phyloP scores from a whole-genome alignment of 2,797 vertebrate species.

The Helarctos malayanus region DNA sequence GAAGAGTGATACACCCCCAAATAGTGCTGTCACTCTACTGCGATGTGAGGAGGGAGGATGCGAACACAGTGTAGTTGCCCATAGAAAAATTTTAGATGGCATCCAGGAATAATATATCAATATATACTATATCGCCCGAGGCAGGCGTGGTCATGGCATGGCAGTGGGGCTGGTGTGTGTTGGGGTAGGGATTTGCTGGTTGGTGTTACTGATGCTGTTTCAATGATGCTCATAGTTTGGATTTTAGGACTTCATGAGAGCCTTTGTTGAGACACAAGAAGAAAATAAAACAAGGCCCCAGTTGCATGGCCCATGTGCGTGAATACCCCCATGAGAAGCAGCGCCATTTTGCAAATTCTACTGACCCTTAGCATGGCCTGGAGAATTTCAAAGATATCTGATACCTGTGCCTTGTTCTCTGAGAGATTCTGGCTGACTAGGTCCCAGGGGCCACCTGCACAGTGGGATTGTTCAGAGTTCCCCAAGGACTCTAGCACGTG shows the following conservation, averaged over 20 bases:
- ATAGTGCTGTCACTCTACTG: accelerated
- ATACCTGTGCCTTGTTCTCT: accelerated
- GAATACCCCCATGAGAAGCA: accelerated
- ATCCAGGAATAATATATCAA: neutral
- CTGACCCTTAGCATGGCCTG: accelerated
- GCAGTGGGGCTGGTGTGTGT: accelerated
- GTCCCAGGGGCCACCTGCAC: accelerated
- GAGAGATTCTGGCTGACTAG: accelerated
- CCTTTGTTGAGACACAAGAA: neutral
- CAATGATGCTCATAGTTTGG: accelerated
- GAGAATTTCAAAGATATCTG: accelerated
- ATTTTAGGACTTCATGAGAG: accelerated
- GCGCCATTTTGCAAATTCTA: accelerated
- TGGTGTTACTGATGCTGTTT: accelerated
- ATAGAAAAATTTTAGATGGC: too few relatives aligned
- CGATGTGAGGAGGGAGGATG: accelerated
- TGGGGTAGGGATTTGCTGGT: too few relatives aligned
- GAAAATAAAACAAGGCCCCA: accelerated
- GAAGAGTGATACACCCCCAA: accelerated
- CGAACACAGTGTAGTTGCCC: accelerated
- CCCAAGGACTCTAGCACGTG: accelerated
- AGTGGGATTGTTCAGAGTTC: accelerated
- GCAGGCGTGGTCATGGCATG: accelerated
- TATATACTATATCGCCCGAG: neutral
- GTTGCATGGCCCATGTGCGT: accelerated